Conservation (phyloP, 2,797 vertebrate genomes). For the Rhinoraja longicauda region DNA sequence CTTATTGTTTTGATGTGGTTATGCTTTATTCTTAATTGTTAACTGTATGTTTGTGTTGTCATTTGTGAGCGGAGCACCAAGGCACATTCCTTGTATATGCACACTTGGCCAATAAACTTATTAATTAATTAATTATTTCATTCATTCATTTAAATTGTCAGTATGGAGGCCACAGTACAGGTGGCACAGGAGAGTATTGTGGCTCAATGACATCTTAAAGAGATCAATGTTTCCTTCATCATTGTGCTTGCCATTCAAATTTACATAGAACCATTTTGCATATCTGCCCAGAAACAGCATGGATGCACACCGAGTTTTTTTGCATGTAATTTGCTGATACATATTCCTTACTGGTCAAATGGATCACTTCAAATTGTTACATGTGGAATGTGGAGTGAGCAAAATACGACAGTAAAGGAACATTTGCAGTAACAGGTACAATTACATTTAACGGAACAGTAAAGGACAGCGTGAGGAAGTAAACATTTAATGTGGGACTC, state of each 20-base stretch:
- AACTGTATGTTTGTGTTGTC: too few species aligned
- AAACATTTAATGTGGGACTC: neutral
- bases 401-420: neutral
- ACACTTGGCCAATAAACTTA: too few species aligned
- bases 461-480: neutral
- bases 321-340: neutral
- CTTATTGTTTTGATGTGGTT: too few species aligned
- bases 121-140: too few species aligned
- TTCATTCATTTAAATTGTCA: neutral
- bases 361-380: neutral
- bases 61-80: too few species aligned
- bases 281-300: neutral
- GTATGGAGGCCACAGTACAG: neutral
- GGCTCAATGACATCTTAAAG: neutral
- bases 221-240: constrained; percentile 12
- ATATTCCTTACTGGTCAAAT: neutral
- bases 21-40: too few species aligned
- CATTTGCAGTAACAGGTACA: neutral
- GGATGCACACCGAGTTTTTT: neutral
- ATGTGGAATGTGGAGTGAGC: neutral
- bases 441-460: too few species aligned
- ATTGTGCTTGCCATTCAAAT: neutral
- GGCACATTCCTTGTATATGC: too few species aligned
- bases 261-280: neutral
- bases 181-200: neutral